Evolutionary conservation across 2,797 vertebrate genomes (phyloP), one percentile per base, ranked within the genome.

Genomic region (Tiaroga cobitis): DNA sequence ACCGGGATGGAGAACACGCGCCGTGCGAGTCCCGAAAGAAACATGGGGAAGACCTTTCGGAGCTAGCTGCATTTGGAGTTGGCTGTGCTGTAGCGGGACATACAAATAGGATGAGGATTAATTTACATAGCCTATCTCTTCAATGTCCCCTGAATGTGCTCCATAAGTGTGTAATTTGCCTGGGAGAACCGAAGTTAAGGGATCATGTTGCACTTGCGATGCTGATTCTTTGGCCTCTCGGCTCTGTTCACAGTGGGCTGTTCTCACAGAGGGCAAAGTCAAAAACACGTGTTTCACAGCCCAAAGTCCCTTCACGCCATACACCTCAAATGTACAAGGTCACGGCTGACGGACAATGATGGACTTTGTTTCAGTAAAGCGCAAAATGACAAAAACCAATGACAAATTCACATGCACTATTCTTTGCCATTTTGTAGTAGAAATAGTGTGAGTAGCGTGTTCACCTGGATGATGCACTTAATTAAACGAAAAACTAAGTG

Each of bases 331-430:
- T 72, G 11, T 7, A 15, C 78, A 51, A 80, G 29, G 43, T 68
- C 63, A 80, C 29, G 16, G 29, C 61, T 67, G 78, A 80, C 34
- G 41, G 10, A 81, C 32, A 41, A 84, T 86, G 83, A 84, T 51
- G 29, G 61, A 67, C 26, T 65, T 16, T 18, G 54, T 59, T 39
- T 4, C 11, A 59, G 24, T 61, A 39, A 49, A 32, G n/a, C 8
- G 29, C 19, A 34, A 37, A 54, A 13, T 16, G 32, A 11, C 19
- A 56, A 74, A 32, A 37, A 76, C 49, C 34, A 34, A 34, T 34
- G 34, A 8, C 11, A 29, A 7, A 19, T 46, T 18, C 16, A 41
- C 39, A 72, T 26, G 9, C 2, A 6, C 21, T 34, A 8, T 24
- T 13, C 21, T 24, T 24, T 56, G 49, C 21, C 32, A 16, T 56